Percentiles rank a stretch among this genome's conserved stretches.
Conservation (phyloP, 2,888 invertebrate genomes). For the Exocentrus adspersus region DNA sequence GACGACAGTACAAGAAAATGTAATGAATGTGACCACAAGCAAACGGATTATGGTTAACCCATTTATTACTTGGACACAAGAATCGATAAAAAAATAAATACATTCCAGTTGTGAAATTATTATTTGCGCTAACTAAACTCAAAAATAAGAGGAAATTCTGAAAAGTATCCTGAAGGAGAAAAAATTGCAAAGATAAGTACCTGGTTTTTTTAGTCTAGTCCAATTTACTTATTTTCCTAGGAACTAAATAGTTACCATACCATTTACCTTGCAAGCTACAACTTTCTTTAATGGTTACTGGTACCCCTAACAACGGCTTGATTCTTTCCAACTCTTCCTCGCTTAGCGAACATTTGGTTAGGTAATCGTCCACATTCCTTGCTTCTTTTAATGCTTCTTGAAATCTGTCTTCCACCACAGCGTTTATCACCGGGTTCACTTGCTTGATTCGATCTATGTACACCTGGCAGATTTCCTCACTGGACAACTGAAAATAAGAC, state of each 20-base stretch:
- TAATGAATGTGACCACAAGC: too few relatives aligned
- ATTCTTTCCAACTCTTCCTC: constrained; percentile 53
- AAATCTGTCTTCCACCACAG: constrained; percentile 82
- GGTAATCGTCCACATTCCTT: constrained; percentile 70
- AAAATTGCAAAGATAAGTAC: too few relatives aligned
- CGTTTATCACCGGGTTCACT: constrained; percentile 81
- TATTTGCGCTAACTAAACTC: too few relatives aligned
- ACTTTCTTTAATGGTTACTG: constrained; percentile 84
- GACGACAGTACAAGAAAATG: too few relatives aligned
- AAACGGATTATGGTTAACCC: too few relatives aligned
- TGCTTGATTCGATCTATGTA: constrained; percentile 82
- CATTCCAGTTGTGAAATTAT: too few relatives aligned
- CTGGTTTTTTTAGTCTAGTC: neutral
- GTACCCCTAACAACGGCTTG: constrained; percentile 82
- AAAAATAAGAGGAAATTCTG: neutral
- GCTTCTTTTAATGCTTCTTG: constrained; percentile 80
- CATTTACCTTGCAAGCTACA: constrained; percentile 75
- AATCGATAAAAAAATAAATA: too few relatives aligned
- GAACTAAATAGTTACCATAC: neutral
- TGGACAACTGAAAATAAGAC: constrained; percentile 70
- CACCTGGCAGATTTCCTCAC: constrained; percentile 75
- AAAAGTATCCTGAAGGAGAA: neutral
- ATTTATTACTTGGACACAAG: too few relatives aligned
- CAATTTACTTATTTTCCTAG: neutral
- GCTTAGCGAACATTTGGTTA: constrained; percentile 43